Evolutionary conservation across 2,888 invertebrate genomes (phyloP).

Genomic region (Drosophila rubida): DNA sequence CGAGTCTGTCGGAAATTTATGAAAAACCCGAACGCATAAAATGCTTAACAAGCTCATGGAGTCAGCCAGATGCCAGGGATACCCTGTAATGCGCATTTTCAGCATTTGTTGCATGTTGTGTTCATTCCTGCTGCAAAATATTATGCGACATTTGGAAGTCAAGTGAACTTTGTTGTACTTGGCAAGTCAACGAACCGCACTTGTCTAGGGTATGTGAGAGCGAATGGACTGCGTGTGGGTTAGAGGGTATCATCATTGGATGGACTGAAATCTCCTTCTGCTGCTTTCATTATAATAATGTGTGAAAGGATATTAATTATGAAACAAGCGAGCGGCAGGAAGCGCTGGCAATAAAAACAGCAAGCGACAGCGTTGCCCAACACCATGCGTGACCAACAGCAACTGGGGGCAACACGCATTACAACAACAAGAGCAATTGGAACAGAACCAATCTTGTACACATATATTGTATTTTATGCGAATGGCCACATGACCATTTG

Average conservation of each 20-base stretch:
- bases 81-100: constrained; percentile 29
- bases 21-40: constrained; percentile 67
- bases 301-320: constrained; percentile 81
- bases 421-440: constrained; percentile 34
- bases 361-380: constrained; percentile 77
- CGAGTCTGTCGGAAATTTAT: constrained; percentile 56
- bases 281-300: constrained; percentile 80
- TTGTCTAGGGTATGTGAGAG: background rate
- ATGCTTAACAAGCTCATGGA: constrained; percentile 59
- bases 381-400: constrained; percentile 77
- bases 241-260: constrained; percentile 16
- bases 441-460: constrained; percentile 56
- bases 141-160: no score
- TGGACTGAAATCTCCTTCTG: constrained; percentile 23
- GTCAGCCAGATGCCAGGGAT: constrained; percentile 3
- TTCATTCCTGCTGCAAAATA: no score
- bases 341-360: constrained; percentile 77
- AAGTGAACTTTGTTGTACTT: no score
- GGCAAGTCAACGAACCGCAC: no score
- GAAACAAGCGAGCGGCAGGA: constrained; percentile 79
- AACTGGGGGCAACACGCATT: constrained; percentile 52
- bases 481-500: constrained; percentile 45
- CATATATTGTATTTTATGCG: constrained; percentile 74
- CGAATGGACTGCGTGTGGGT: background rate
- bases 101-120: no score